phyloP scores from a whole-genome alignment of 2,797 vertebrate genomes.

The Aeoliscus strigatus region DNA sequence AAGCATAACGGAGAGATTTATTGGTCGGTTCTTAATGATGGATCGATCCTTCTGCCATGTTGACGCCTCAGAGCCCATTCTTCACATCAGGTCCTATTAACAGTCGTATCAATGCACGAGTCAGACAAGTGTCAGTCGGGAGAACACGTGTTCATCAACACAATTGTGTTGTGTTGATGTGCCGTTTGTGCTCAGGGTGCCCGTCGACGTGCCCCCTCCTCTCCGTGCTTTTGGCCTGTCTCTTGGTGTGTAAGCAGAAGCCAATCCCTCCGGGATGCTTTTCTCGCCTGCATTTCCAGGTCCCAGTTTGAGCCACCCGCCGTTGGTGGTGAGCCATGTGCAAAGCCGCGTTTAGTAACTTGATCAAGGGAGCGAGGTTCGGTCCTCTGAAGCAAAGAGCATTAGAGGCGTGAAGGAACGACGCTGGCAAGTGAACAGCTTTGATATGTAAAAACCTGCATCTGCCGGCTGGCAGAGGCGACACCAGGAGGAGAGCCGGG shows the following conservation, averaged over 20 bases:
- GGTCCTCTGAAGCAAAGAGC: conserved; percentile 73
- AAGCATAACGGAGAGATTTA: conserved; percentile 43
- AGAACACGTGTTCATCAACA: too few relatives aligned
- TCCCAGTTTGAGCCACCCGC: conserved; percentile 59
- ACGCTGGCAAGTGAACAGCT: conserved; percentile 70
- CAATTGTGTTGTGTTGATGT: too few relatives aligned
- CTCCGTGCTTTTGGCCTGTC: conserved; percentile 52
- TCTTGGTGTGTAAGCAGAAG: conserved; percentile 58
- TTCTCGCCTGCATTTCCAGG: conserved; percentile 64
- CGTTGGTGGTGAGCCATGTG: conserved; percentile 69
- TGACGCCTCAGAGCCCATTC: conserved; percentile 33
- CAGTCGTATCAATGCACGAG: conserved; percentile 57
- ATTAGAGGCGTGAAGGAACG: conserved; percentile 72
- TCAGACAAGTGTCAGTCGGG: too few relatives aligned
- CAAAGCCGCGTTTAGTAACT: conserved; percentile 74
- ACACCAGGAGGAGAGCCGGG: conserved; percentile 57
- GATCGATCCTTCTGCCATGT: conserved; percentile 55
- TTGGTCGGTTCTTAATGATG: conserved; percentile 36
- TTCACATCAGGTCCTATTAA: conserved; percentile 41
- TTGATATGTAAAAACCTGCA: conserved; percentile 76
- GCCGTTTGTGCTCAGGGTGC: too few relatives aligned
- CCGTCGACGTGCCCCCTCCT: too few relatives aligned
- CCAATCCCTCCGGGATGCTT: conserved; percentile 68
- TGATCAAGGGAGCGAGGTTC: conserved; percentile 70
- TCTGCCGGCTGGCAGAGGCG: conserved; percentile 59